Evolutionary conservation across 1,140 invertebrate genomes (phyloP).

Genomic region (Ceratosolen solmsi): DNA sequence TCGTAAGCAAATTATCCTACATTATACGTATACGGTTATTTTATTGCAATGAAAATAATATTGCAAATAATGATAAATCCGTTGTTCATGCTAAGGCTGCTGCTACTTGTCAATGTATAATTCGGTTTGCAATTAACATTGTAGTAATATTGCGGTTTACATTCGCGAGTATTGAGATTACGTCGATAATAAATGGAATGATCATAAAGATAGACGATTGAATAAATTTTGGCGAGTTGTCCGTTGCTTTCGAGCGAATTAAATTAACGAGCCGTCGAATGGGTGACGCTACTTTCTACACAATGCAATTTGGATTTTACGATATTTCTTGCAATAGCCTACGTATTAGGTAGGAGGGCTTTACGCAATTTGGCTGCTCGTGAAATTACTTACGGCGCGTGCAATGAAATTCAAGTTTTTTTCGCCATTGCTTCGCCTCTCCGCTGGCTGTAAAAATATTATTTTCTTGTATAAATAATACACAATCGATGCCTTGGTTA

Average conservation of each 20-base stretch:
- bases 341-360: background rate
- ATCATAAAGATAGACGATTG: too few species aligned
- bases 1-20: too few species aligned
- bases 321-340: background rate
- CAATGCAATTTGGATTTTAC: background rate
- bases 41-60: too few species aligned
- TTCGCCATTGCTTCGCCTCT: background rate
- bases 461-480: conserved; percentile 29
- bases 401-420: background rate
- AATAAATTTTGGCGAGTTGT: too few species aligned
- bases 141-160: too few species aligned
- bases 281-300: background rate
- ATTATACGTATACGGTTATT: too few species aligned
- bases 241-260: too few species aligned
- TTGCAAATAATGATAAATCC: too few species aligned
- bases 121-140: too few species aligned
- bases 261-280: background rate
- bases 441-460: conserved; percentile 23
- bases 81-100: too few species aligned
- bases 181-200: background rate
- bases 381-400: background rate
- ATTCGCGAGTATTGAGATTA: background rate
- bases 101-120: too few species aligned
- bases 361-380: background rate
- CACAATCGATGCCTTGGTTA: background rate